Conservation (phyloP, 2,113 vertebrate species). For the Gymnogyps californianus region DNA sequence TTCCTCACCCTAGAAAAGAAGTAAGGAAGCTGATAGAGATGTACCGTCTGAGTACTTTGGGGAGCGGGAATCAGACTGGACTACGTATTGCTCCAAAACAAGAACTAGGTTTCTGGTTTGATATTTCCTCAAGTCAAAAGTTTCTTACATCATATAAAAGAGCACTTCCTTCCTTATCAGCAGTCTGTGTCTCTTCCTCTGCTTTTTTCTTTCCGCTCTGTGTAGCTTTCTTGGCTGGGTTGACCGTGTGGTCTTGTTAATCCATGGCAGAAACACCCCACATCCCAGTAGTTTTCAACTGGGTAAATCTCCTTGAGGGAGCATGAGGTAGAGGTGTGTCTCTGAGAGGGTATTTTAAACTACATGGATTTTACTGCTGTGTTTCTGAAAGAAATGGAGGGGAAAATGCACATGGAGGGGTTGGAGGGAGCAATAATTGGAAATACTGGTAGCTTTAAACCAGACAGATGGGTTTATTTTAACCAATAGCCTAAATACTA, state of each 20-base stretch:
- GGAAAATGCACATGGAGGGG: not conserved
- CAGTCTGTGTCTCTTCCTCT: not conserved
- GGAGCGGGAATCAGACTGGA: not conserved
- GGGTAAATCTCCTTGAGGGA: not conserved
- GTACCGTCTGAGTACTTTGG: not conserved
- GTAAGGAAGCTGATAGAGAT: not conserved
- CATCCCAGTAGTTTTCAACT: not conserved
- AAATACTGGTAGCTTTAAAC: not conserved
- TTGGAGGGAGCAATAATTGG: not conserved
- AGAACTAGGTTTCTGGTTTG: not conserved
- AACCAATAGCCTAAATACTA: not conserved
- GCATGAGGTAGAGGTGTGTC: not conserved
- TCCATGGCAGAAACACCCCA: not conserved
- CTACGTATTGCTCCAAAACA: not conserved
- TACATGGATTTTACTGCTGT: not conserved
- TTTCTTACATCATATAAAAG: not conserved
- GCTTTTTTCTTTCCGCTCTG: not conserved
- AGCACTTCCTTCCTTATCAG: not conserved
- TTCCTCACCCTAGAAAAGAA: not conserved
- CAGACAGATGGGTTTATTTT: not conserved
- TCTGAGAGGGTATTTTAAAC: not conserved
- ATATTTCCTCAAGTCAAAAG: not conserved
- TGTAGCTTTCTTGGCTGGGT: not conserved
- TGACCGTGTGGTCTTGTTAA: not conserved
- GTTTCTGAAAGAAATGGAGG: not conserved